Percentiles rank a stretch among this genome's conserved stretches.
Evolutionary conservation across 1,140 invertebrate genomes (phyloP).

Genomic region (Drosophila pandora): DNA sequence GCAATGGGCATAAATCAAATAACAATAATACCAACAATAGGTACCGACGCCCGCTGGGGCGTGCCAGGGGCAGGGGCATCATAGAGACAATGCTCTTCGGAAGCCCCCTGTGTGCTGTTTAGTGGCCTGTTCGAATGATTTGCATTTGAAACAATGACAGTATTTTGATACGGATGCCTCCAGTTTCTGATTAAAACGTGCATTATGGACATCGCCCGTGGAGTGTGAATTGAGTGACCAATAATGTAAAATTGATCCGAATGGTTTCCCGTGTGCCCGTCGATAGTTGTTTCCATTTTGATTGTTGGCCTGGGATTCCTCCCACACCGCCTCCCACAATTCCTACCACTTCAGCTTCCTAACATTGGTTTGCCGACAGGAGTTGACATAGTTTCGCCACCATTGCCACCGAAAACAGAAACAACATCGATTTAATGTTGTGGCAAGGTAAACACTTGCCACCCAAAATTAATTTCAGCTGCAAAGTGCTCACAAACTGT

Average conservation of each 20-base stretch:
- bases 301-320: constrained; percentile 33
- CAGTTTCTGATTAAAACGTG: constrained; percentile 37
- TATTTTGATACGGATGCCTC: constrained; percentile 35
- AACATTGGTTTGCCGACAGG: constrained; percentile 32
- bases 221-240: constrained; percentile 52
- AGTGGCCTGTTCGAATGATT: constrained; percentile 68
- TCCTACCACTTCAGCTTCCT: constrained; percentile 3
- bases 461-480: constrained; percentile 36
- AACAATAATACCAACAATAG: constrained; percentile 52
- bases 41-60: not conserved
- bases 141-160: constrained; percentile 73
- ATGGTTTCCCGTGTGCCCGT: constrained; percentile 63
- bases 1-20: constrained; percentile 73
- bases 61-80: constrained; percentile 5
- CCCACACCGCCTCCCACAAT: not conserved
- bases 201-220: constrained; percentile 28
- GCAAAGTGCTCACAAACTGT: not conserved
- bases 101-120: constrained; percentile 46
- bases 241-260: constrained; percentile 63
- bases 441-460: constrained; percentile 42
- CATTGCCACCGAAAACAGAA: no score
- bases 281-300: constrained; percentile 46
- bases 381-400: constrained; percentile 35
- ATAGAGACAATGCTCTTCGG: constrained; percentile 8
- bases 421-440: constrained; percentile 28